Evolutionary conservation across 2,113 vertebrate species (phyloP).

Genomic region (Shinisaurus crocodilurus): DNA sequence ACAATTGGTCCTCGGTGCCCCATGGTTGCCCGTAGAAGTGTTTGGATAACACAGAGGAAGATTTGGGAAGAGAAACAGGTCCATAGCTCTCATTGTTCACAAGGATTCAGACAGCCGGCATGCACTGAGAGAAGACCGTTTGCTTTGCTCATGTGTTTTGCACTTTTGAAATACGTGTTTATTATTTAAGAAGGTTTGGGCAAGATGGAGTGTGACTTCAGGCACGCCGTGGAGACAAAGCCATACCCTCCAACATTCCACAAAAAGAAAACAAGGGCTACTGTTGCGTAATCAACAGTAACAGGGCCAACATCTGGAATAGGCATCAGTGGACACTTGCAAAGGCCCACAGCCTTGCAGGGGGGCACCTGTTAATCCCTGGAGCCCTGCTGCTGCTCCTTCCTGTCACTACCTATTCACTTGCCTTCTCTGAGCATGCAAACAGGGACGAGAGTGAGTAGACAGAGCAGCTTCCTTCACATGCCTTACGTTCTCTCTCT

Average conservation of each 20-base stretch:
- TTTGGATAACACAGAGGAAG: background rate
- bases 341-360: no score
- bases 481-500: no score
- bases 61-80: background rate
- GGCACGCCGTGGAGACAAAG: background rate
- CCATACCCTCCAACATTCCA: background rate
- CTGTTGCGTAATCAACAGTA: background rate
- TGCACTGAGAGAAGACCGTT: background rate
- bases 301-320: background rate
- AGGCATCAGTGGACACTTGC: no score
- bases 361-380: no score
- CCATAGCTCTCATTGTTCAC: background rate
- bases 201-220: background rate
- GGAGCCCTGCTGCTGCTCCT: no score
- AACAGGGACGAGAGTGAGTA: no score
- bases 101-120: background rate
- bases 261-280: background rate
- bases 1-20: background rate
- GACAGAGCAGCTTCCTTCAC: no score
- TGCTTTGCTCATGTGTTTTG: background rate
- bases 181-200: background rate
- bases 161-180: background rate
- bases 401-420: no score
- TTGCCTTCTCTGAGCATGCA: no score
- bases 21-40: background rate